Percentiles rank a stretch among this genome's conserved stretches.
These are phyloP conservation scores for Berghia stephanieae DNA, from an alignment of 1,140 invertebrate species.

Conservation along the genomic window DNA sequence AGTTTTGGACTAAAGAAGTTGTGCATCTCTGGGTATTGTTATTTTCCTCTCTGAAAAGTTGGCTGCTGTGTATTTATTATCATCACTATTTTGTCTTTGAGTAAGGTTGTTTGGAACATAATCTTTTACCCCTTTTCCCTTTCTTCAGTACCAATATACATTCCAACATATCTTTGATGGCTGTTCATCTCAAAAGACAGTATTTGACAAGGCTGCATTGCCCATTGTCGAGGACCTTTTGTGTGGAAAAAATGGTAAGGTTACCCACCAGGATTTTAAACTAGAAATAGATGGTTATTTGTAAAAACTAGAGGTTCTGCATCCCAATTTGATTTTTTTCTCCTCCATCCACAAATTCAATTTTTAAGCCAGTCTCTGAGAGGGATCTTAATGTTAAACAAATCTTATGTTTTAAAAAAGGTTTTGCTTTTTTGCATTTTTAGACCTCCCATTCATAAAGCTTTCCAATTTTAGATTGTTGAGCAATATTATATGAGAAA, in stretches of 20 bases:
- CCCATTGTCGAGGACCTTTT: constrained; percentile 82
- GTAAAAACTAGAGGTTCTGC: too few species aligned
- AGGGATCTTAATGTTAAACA: background rate
- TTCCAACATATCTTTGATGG: constrained; percentile 85
- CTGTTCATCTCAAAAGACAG: constrained; percentile 78
- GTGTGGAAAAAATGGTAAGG: constrained; percentile 77
- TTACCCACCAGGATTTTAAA: too few species aligned
- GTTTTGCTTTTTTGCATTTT: background rate
- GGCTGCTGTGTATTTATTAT: background rate
- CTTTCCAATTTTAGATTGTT: too few species aligned
- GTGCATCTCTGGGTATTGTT: background rate
- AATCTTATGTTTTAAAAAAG: background rate
- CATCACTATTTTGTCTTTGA: background rate
- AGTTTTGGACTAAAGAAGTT: background rate
- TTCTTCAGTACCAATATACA: constrained; percentile 65
- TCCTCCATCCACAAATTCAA: background rate
- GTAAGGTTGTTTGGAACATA: constrained; percentile 23
- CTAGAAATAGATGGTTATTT: too few species aligned
- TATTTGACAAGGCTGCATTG: constrained; percentile 86
- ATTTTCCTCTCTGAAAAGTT: background rate
- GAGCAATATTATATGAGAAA: too few species aligned
- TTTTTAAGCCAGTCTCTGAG: background rate
- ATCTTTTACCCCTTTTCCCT: background rate
- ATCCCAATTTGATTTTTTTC: background rate
- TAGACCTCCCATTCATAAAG: too few species aligned